Base-by-base conservation (phyloP, 2,888 invertebrate genomes). In the Pristionchus entomophagus region DNA sequence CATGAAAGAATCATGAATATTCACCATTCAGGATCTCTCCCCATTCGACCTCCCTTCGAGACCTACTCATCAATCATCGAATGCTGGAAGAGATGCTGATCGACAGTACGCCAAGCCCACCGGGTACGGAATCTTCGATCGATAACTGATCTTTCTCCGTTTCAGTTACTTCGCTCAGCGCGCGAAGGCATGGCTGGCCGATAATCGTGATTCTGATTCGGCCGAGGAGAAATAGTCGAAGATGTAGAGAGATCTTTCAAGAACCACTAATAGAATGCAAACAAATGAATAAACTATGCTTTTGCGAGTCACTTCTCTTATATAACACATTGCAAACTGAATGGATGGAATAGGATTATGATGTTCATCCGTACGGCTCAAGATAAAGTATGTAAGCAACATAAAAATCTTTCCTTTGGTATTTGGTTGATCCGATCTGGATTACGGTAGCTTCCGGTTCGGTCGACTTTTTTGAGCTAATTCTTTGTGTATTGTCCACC, bases 261-360 rank as follows among this genome's bases (percentile, higher is more conserved):
- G 73, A 73, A 38, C 38, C 73, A 73, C 73, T 45, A 41, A 73
- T 73, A 26, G 73, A 73, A 73, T 73, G 73, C 73, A 41, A 38
- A 73, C 38, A 73, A 73, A n/a, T 45, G 26, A 26, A 73, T 73
- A 73, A 73, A 73, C 41, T n/a, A 73, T 73, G 73, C 41, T 73
- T 38, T 73, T 73, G 73, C 73, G 8, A 49, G 49, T 49, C 8
- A 49, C 49, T 17, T 49, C 10, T 49, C 17, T 49, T 12, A 8
- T 49, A 12, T 49, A 49, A 8, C 8, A 12, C 17, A 12, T 17
- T 49, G 49, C 17, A 49, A 49, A 49, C 8, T 49, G n/a, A n/a
- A n/a, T n/a, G n/a, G n/a, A 49, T 49, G 17, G 17, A 49, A 49
- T 49, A 49, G 8, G 17, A 49, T 49, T 17, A 49, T 12, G 8